phyloP scores from a whole-genome alignment of 2,797 vertebrate species.

The Esox lucius region DNA sequence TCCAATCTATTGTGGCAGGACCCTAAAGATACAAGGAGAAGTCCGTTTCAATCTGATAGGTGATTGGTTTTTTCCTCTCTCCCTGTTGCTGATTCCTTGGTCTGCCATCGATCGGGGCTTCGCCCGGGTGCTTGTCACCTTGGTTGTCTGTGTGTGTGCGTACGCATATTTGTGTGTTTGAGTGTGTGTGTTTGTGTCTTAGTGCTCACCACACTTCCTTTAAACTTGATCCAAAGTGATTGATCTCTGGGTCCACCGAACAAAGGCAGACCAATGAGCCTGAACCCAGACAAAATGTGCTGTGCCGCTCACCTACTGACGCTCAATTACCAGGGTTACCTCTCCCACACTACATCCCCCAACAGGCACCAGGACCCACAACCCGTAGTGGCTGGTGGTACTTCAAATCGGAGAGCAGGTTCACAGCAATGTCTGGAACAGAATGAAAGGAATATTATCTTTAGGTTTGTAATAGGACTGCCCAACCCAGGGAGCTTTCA shows the following conservation, averaged over 20 bases:
- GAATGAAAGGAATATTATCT: neutral
- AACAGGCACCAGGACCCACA: neutral
- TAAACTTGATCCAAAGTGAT: conserved; percentile 64
- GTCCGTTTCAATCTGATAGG: conserved; percentile 89
- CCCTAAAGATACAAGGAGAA: conserved; percentile 89
- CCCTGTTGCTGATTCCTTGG: conserved; percentile 75
- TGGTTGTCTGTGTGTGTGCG: conserved; percentile 46
- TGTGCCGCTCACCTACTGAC: conserved; percentile 32
- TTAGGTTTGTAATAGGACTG: neutral
- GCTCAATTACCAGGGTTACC: conserved; percentile 53
- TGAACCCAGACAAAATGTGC: conserved; percentile 34
- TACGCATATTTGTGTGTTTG: conserved; percentile 19
- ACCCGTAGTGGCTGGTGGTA: neutral
- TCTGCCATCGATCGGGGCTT: conserved; percentile 74
- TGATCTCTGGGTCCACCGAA: conserved; percentile 58
- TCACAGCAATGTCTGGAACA: neutral
- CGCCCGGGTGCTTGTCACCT: conserved; percentile 71
- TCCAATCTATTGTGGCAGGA: conserved; percentile 87
- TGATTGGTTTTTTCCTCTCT: conserved; percentile 80
- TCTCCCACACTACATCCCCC: conserved; percentile 4
- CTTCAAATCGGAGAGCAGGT: neutral
- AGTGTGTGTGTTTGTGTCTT: conserved; percentile 31
- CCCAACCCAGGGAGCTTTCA: too few relatives aligned
- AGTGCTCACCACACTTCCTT: conserved; percentile 49
- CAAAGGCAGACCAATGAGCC: conserved; percentile 50